phyloP scores from a whole-genome alignment of 2,797 vertebrate genomes.

The Chaetophractus vellerosus region DNA sequence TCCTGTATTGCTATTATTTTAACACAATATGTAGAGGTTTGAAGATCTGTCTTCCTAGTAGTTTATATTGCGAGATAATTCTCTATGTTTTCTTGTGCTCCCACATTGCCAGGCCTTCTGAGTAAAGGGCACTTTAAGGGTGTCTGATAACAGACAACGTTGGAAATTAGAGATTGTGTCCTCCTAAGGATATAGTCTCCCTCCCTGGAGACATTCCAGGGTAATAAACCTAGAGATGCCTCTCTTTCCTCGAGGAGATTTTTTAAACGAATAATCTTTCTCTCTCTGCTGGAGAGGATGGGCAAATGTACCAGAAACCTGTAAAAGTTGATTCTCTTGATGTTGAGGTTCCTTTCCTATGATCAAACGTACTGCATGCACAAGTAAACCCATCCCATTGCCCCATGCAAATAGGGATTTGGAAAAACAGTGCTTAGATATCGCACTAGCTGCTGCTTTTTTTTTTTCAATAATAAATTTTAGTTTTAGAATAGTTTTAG shows the following conservation, averaged over 20 bases:
- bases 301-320: background rate
- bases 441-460: background rate
- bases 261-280: background rate
- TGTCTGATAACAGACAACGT: background rate
- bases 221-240: background rate
- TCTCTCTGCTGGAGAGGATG: background rate
- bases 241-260: background rate
- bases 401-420: rapidly evolving
- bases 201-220: background rate
- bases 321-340: background rate
- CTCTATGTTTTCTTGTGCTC: background rate
- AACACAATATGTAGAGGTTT: background rate
- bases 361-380: background rate
- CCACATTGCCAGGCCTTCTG: background rate
- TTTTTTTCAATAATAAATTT: no score
- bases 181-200: background rate
- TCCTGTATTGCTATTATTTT: background rate
- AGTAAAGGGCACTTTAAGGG: background rate
- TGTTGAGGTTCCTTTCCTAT: background rate
- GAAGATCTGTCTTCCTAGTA: background rate
- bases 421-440: background rate
- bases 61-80: background rate
- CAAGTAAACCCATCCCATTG: background rate
- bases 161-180: background rate
- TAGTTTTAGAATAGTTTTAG: no score